These are phyloP conservation scores for Typhlomys cinereus DNA, from an alignment of 2,113 vertebrate genomes.

Conservation along the genomic window DNA sequence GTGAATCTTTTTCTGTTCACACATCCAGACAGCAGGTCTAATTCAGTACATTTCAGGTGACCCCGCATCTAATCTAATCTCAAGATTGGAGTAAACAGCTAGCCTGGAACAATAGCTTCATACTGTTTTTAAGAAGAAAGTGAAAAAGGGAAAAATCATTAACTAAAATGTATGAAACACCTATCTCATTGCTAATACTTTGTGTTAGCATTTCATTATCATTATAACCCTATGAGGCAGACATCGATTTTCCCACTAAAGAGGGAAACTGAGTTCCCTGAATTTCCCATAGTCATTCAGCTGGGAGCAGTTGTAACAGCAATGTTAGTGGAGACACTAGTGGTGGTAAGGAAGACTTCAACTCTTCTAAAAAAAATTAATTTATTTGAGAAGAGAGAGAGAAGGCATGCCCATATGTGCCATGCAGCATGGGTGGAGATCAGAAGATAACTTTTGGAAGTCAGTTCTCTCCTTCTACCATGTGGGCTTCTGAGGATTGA, in stretches of 20 bases:
- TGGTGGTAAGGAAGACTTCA: not conserved
- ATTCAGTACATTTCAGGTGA: not conserved
- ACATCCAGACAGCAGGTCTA: not conserved
- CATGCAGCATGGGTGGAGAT: no score
- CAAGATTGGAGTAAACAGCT: not conserved
- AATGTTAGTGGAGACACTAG: not conserved
- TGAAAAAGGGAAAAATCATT: not conserved
- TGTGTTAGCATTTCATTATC: not conserved
- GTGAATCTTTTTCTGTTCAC: slow-evolving; percentile 5
- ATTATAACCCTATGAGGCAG: not conserved
- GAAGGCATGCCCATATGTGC: no score
- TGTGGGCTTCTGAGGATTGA: no score
- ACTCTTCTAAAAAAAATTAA: no score
- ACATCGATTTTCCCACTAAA: not conserved
- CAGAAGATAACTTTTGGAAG: no score
- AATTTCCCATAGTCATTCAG: not conserved
- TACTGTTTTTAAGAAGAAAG: not conserved
- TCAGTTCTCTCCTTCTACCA: no score
- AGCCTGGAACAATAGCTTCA: not conserved
- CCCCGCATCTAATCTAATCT: slow-evolving; percentile 35
- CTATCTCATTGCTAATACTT: not conserved
- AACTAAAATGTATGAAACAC: not conserved
- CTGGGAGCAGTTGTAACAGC: not conserved
- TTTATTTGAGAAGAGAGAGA: no score
- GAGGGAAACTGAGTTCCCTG: not conserved